These are phyloP conservation scores for Cinclus cinclus DNA, from an alignment of 2,113 vertebrate genomes.

Conservation along the genomic window DNA sequence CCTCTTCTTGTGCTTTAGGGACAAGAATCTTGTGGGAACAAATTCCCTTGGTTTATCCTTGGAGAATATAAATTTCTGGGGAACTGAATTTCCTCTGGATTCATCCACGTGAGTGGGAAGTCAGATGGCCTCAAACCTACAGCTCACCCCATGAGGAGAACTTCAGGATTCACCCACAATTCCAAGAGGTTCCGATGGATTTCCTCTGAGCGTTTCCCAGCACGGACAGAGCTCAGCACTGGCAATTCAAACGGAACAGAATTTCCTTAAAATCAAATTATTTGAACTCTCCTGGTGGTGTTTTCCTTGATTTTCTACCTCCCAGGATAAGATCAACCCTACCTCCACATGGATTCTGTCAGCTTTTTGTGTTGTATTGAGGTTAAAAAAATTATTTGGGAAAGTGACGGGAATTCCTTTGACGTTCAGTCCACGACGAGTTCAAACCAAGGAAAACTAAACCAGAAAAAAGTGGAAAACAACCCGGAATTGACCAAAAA, in stretches of 20 bases:
- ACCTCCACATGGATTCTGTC: not conserved
- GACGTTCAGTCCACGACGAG: rapidly evolving
- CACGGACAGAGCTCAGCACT: not conserved
- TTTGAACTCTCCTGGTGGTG: not conserved
- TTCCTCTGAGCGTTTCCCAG: not conserved
- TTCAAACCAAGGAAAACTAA: not conserved
- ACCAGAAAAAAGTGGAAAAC: not conserved
- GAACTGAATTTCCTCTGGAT: not conserved
- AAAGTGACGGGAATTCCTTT: not conserved
- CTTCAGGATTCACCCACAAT: not conserved
- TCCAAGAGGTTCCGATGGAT: not conserved
- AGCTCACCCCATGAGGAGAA: not conserved
- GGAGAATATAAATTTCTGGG: not conserved
- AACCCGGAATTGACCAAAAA: not conserved
- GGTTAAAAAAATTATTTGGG: not conserved
- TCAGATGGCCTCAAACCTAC: not conserved
- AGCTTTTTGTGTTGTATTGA: not conserved
- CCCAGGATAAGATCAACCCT: not conserved
- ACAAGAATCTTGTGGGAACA: not conserved
- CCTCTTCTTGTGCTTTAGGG: not conserved
- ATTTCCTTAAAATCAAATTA: not conserved
- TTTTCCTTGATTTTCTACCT: not conserved
- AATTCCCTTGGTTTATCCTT: not conserved
- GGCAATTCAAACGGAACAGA: not conserved
- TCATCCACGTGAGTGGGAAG: not conserved